Conservation (phyloP, 2,113 vertebrate species). For the Acanthisitta chloris region DNA sequence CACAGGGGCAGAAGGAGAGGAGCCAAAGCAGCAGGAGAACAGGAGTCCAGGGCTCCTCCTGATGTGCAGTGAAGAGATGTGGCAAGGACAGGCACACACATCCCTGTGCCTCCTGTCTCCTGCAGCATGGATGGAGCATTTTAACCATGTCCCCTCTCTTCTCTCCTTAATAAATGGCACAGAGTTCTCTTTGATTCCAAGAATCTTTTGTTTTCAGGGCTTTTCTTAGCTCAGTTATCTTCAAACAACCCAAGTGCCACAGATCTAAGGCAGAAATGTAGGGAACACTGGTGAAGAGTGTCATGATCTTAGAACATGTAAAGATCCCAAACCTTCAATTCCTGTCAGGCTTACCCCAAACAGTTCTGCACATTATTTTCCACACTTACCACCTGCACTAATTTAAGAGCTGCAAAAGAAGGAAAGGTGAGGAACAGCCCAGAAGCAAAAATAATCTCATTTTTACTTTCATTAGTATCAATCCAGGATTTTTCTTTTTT, state of each 20-base stretch:
- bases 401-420: neutral
- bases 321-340: neutral
- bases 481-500: too few species aligned
- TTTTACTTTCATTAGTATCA: too few species aligned
- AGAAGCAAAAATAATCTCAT: neutral
- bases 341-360: neutral
- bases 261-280: neutral
- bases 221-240: neutral
- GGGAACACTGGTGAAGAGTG: neutral
- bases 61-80: neutral
- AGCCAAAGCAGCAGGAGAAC: fast-evolving
- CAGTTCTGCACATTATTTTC: neutral
- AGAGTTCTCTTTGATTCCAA: neutral
- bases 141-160: neutral
- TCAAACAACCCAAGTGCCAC: neutral
- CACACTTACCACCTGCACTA: neutral
- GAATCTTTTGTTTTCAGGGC: neutral
- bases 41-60: fast-evolving
- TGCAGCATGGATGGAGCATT: fast-evolving
- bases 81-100: neutral
- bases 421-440: neutral
- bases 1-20: neutral
- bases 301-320: neutral
- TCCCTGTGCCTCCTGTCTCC: neutral
- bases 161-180: neutral